phyloP scores from a whole-genome alignment of 2,888 invertebrate species.

The Eristalis intricaria region DNA sequence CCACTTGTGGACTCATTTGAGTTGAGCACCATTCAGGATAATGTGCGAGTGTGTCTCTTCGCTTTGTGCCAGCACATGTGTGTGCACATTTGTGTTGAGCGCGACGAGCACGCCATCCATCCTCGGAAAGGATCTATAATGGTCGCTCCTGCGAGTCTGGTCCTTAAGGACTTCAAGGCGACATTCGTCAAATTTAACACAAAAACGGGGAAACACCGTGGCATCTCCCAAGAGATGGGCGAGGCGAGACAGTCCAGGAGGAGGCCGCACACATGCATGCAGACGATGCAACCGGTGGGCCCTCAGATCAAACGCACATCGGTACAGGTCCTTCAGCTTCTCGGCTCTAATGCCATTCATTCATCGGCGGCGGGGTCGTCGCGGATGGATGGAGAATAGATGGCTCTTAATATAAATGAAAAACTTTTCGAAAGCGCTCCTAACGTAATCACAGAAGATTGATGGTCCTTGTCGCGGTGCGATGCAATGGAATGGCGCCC shows the following conservation, averaged over 20 bases:
- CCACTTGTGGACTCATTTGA: slow-evolving; percentile 58
- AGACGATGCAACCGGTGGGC: slow-evolving; percentile 53
- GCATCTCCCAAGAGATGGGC: too few relatives aligned
- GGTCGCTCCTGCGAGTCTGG: slow-evolving; percentile 35
- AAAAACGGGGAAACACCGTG: slow-evolving; percentile 9
- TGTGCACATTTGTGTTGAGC: slow-evolving; percentile 31
- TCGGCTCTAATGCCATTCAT: slow-evolving; percentile 29
- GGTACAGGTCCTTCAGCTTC: slow-evolving; percentile 5
- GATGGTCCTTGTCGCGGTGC: slow-evolving; percentile 70
- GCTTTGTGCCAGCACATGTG: slow-evolving; percentile 42
- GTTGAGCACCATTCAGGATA: slow-evolving; percentile 70
- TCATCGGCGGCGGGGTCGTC: slow-evolving; percentile 50
- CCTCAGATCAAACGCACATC: slow-evolving; percentile 57
- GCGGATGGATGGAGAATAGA: slow-evolving; percentile 70
- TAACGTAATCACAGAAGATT: slow-evolving; percentile 71
- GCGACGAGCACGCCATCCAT: slow-evolving; percentile 16
- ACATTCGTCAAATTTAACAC: slow-evolving; percentile 22
- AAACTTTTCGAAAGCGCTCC: slow-evolving; percentile 72
- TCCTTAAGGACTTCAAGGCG: slow-evolving; percentile 34
- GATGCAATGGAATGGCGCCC: slow-evolving; percentile 54
- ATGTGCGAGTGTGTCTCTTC: slow-evolving; percentile 60
- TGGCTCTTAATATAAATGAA: slow-evolving; percentile 72
- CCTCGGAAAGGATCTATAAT: slow-evolving; percentile 25
- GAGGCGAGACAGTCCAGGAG: slow-evolving; percentile 9
- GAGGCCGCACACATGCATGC: slow-evolving; percentile 4